phyloP scores from a whole-genome alignment of 1,140 invertebrate genomes.

The Drosophila truncata region DNA sequence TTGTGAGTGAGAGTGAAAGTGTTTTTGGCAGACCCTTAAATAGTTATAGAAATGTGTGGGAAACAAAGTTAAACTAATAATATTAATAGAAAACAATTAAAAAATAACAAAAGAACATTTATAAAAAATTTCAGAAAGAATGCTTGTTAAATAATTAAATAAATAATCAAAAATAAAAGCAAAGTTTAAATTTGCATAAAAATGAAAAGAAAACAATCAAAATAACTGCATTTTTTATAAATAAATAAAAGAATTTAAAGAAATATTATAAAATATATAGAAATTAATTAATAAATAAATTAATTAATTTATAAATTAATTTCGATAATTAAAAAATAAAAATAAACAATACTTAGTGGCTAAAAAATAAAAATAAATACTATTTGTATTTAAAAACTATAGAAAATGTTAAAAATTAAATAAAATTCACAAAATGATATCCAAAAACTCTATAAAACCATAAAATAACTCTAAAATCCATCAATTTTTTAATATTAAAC shows the following conservation, averaged over 20 bases:
- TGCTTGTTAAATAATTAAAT: too few species aligned
- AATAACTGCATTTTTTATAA: neutral
- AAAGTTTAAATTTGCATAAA: neutral
- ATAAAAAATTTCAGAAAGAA: neutral
- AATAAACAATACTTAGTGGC: too few species aligned
- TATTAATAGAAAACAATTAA: neutral
- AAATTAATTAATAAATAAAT: neutral
- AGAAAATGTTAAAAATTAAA: neutral
- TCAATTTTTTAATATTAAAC: neutral
- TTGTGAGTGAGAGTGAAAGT: constrained; percentile 46
- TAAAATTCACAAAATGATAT: neutral
- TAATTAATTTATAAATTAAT: neutral
- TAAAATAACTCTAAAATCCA: neutral
- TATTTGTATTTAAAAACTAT: too few species aligned
- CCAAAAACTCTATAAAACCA: neutral
- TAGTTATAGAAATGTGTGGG: constrained; percentile 16
- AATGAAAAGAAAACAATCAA: neutral
- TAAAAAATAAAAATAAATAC: neutral
- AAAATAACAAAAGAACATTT: neutral
- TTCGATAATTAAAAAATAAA: neutral
- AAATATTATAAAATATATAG: too few species aligned
- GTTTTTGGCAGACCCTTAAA: constrained; percentile 17
- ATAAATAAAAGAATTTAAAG: neutral
- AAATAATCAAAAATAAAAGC: neutral
- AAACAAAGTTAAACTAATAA: neutral